These are phyloP conservation scores for Gallinago paraguaiae DNA, from an alignment of 2,113 vertebrate species.

Conservation along the genomic window DNA sequence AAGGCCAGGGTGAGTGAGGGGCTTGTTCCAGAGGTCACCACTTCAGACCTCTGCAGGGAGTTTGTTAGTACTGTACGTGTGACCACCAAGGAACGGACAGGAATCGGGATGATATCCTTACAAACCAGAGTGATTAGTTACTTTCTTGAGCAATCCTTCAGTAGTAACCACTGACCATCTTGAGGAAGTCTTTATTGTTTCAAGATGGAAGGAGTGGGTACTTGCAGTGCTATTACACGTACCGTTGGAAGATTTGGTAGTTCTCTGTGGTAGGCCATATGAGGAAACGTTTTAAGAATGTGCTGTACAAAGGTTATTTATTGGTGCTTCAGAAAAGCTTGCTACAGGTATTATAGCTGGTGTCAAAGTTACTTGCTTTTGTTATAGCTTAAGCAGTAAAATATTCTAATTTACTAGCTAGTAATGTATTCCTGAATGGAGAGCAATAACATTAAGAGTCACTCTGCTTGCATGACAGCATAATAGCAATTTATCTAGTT, in stretches of 20 bases:
- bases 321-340: neutral
- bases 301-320: neutral
- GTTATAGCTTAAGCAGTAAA: neutral
- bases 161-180: neutral
- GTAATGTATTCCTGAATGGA: neutral
- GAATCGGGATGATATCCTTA: neutral
- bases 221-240: neutral
- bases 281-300: conserved; percentile 10
- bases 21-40: accelerated
- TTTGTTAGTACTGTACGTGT: neutral
- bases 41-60: neutral
- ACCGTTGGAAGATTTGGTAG: neutral
- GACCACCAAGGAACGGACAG: neutral
- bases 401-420: neutral
- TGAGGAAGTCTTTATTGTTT: neutral
- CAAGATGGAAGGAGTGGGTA: neutral
- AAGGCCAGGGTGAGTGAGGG: neutral
- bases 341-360: neutral
- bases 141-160: neutral
- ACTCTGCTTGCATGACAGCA: neutral
- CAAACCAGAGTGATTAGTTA: neutral
- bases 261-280: neutral
- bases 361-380: neutral
- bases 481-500: neutral
- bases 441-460: neutral